Conservation (phyloP, 2,113 vertebrate genomes). For the Emydocephalus ijimae region DNA sequence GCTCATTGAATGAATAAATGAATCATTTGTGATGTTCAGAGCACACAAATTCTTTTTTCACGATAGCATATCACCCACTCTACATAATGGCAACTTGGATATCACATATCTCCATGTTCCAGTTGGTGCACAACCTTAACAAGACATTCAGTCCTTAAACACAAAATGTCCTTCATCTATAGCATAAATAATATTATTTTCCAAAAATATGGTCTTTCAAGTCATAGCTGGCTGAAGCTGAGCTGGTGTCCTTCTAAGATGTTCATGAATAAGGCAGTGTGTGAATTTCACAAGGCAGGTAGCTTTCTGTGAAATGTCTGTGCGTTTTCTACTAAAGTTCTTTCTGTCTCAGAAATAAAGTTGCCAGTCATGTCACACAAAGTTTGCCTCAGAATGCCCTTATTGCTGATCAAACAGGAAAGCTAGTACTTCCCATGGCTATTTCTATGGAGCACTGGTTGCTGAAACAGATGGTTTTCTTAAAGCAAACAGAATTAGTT, state of each 20-base stretch:
- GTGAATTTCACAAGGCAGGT: conserved; percentile 41
- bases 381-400: background rate
- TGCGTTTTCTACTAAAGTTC: conserved; percentile 39
- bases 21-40: conserved; percentile 50
- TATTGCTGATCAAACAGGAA: conserved; percentile 36
- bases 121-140: conserved; percentile 44
- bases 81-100: conserved; percentile 19
- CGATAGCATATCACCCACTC: conserved; percentile 10
- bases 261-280: conserved; percentile 57
- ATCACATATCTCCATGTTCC: conserved; percentile 31
- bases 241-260: conserved; percentile 45
- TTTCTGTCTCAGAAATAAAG: conserved; percentile 28
- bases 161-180: conserved; percentile 48
- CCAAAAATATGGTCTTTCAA: conserved; percentile 52
- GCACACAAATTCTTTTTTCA: conserved; percentile 18
- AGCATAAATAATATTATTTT: conserved; percentile 62
- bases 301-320: conserved; percentile 48
- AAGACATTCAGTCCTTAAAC: conserved; percentile 49
- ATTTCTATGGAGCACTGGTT: conserved; percentile 6
- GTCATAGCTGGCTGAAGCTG: conserved; percentile 39
- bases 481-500: conserved; percentile 22
- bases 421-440: conserved; percentile 12
- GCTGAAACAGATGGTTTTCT: conserved; percentile 12
- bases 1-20: conserved; percentile 49
- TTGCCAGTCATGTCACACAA: conserved; percentile 29